Percentiles rank a stretch among this genome's conserved stretches.
Conservation (phyloP, 2,113 vertebrate species). For the Phocoena phocoena region DNA sequence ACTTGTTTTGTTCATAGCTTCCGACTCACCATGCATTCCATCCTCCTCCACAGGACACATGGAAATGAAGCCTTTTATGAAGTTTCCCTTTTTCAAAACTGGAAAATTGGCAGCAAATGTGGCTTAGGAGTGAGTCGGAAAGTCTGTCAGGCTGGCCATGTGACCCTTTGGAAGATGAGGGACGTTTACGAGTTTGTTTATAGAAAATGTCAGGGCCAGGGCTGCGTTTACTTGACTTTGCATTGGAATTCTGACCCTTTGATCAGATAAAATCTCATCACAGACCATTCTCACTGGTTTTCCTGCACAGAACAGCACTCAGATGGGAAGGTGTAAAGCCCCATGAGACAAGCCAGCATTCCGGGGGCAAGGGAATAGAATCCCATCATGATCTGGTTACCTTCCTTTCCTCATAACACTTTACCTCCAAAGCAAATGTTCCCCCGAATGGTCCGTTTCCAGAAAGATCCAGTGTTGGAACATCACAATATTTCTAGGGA, state of each 20-base stretch:
- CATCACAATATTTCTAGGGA: accelerated
- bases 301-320: accelerated
- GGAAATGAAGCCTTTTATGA: background rate
- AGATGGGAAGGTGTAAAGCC: background rate
- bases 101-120: constrained; percentile 50
- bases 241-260: background rate
- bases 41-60: constrained; percentile 24
- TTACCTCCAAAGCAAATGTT: background rate
- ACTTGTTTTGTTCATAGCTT: constrained; percentile 38
- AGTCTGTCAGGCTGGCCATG: background rate
- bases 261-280: accelerated
- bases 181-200: background rate
- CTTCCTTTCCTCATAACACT: accelerated
- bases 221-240: background rate
- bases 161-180: background rate
- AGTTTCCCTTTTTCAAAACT: background rate
- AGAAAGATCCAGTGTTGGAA: background rate
- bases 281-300: accelerated
- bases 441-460: background rate
- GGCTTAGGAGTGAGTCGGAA: background rate
- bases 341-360: too few species aligned
- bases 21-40: background rate
- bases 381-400: accelerated
- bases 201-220: accelerated
- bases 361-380: accelerated